Conservation (phyloP, 2,113 vertebrate species). For the Craseonycteris thonglongyai region DNA sequence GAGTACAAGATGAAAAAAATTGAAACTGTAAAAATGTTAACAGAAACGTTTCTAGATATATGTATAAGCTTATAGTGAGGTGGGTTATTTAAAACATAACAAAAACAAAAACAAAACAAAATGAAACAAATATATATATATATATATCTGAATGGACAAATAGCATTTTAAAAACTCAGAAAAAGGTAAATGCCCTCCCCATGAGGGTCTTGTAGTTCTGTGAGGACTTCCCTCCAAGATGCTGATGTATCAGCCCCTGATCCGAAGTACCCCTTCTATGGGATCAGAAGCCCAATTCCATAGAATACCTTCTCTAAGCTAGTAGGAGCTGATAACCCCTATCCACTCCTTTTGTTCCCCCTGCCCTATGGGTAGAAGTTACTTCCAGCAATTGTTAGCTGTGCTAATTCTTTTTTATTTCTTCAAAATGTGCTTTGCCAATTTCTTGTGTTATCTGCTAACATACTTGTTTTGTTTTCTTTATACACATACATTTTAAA, state of each 20-base stretch:
- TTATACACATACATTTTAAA: background rate
- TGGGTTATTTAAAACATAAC: background rate
- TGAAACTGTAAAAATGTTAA: background rate
- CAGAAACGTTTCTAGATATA: background rate
- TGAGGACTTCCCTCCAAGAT: background rate
- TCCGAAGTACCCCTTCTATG: background rate
- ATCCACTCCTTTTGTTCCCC: background rate
- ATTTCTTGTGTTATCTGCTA: background rate
- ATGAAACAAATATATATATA: no score
- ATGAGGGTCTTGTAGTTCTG: no score
- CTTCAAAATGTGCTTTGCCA: background rate
- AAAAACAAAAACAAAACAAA: background rate
- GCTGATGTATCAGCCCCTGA: background rate
- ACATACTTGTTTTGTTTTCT: background rate
- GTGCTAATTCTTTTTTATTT: background rate
- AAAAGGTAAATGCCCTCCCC: background rate
- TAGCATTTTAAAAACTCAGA: background rate
- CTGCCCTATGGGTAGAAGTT: background rate
- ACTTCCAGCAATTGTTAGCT: background rate
- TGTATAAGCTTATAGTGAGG: background rate
- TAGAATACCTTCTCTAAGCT: background rate
- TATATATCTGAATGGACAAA: background rate
- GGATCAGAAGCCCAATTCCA: background rate
- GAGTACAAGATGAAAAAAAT: background rate
- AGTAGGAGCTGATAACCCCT: background rate